Percentiles rank a stretch among this genome's conserved stretches.
Evolutionary conservation across 2,888 invertebrate genomes (phyloP).

Genomic region (Hylaea fasciaria): DNA sequence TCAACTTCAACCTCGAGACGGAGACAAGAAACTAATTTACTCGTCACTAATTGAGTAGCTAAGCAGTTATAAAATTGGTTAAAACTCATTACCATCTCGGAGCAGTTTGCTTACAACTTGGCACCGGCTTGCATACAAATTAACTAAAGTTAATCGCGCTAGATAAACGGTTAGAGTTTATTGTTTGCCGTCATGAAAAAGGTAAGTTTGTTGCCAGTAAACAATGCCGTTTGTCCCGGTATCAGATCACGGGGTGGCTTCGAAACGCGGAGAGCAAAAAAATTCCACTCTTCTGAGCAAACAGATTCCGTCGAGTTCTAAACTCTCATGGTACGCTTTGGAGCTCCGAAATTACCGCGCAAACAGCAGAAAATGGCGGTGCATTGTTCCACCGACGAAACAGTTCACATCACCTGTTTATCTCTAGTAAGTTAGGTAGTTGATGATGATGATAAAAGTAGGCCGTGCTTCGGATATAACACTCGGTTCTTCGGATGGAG

Average conservation of each 20-base stretch:
- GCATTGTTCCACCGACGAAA: constrained; percentile 50
- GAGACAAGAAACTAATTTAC: constrained; percentile 56
- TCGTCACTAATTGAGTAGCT: constrained; percentile 55
- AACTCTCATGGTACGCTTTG: constrained; percentile 34
- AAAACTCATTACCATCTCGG: constrained; percentile 59
- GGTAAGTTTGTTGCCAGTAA: not conserved
- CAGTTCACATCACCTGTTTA: constrained; percentile 50
- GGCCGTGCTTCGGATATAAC: no score
- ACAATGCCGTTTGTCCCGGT: constrained; percentile 21
- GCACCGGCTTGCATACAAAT: constrained; percentile 33
- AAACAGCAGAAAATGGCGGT: constrained; percentile 55
- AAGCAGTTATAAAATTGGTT: constrained; percentile 59
- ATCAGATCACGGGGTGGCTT: constrained; percentile 21
- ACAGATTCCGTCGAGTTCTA: constrained; percentile 40
- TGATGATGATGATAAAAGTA: no score
- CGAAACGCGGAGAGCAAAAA: constrained; percentile 18
- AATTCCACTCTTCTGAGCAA: constrained; percentile 36
- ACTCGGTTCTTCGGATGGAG: no score
- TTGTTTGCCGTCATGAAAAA: constrained; percentile 3
- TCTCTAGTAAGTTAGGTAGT: constrained; percentile 39
- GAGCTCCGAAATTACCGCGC: constrained; percentile 57
- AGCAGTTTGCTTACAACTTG: constrained; percentile 42
- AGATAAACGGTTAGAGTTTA: constrained; percentile 13
- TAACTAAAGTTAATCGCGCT: constrained; percentile 19
- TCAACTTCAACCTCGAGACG: constrained; percentile 25